A percentile compares a stretch with the other conserved stretches of the same genome.
Evolutionary conservation across 2,113 vertebrate genomes (phyloP).

Genomic region (Ochotona curzoniae): DNA sequence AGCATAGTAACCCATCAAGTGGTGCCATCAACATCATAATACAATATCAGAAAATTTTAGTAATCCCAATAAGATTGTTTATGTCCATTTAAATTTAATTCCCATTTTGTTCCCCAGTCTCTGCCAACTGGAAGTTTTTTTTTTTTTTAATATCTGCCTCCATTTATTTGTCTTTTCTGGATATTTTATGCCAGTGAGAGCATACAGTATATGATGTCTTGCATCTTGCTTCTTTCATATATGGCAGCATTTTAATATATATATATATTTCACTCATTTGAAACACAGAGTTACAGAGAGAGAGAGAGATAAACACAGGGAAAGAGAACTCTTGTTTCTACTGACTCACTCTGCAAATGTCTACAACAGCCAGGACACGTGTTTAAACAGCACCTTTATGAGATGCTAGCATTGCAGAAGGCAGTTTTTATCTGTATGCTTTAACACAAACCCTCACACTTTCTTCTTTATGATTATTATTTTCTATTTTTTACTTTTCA

Average conservation of each 20-base stretch:
- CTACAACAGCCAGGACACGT: no score
- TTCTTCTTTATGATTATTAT: no score
- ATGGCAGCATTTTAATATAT: background rate
- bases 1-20: constrained; percentile 5
- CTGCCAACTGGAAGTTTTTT: background rate
- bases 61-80: background rate
- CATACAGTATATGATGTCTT: background rate
- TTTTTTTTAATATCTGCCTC: background rate
- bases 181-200: background rate
- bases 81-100: background rate
- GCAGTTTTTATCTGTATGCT: no score
- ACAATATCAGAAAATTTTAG: background rate
- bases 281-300: no score
- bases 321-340: no score
- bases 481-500: no score
- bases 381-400: no score
- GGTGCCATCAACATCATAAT: background rate
- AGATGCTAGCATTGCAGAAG: no score
- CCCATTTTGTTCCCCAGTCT: background rate
- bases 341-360: no score
- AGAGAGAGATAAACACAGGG: no score
- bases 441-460: no score
- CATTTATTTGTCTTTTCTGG: background rate
- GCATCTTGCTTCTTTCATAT: background rate
- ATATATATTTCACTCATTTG: no score